Evolutionary conservation across 2,797 vertebrate species (phyloP), one percentile per base, ranked within the genome.

Genomic region (Erpetoichthys calabaricus): DNA sequence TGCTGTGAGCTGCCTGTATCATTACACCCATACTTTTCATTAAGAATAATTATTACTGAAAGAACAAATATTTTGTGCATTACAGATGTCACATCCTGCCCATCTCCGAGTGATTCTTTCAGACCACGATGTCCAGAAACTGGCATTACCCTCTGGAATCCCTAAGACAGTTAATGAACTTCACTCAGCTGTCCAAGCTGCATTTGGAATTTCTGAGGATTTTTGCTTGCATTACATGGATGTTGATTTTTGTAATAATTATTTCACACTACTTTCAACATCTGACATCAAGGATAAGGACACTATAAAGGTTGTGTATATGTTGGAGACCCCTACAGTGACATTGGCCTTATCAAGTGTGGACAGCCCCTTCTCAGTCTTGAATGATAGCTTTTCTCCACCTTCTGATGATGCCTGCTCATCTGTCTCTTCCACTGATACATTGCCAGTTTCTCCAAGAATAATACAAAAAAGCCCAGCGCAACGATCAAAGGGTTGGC

Each of bases 201-300:
- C 57, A 49, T 64, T 64, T 61, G 42, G 10, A 56, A 52, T 61
- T 59, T 6, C 8, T 45, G 60, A 42, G 0, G 61, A 65, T n/a
- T 62, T 70, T 55, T 57, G 45, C 58, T 25, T 67, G 53, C 59
- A 62, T 57, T 64, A 65, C 61, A 53, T 60, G 50, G 64, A 68
- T 25, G 45, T 7, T 0, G 62, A 69, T 54, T 69, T 69, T 60
- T 51, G 59, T 55, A 46, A 64, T 41, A 56, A 65, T 9, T 61
- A 45, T 47, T 68, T 68, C 10, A 62, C 57, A 44, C 45, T 68
- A 5, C 8, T 56, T 3, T 50, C 5, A 49, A 61, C 3, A 59
- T 51, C 62, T 52, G 57, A 61, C 8, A 65, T 68, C 4, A 65
- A 67, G 64, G 49, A 61, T 56, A 68, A 66, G 53, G 62, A 65